Evolutionary conservation across 2,888 invertebrate genomes (phyloP).

Genomic region (Piscicola geometra): DNA sequence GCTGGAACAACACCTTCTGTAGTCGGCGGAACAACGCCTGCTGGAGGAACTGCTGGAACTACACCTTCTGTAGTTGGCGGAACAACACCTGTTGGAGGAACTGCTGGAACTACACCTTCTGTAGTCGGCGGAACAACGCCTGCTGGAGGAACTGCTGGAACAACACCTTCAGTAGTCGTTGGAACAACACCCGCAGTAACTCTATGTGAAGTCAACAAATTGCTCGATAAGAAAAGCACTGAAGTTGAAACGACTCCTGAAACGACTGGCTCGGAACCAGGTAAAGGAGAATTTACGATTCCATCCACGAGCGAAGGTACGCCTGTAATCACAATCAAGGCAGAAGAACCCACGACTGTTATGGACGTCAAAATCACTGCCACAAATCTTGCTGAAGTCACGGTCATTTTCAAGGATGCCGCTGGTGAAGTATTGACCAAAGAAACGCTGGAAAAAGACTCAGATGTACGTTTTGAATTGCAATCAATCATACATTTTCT

Average conservation of each 20-base stretch:
- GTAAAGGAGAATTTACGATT: too few relatives aligned
- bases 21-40: too few relatives aligned
- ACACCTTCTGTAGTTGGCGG: too few relatives aligned
- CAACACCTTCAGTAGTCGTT: too few relatives aligned
- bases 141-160: neutral
- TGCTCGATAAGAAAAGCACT: neutral
- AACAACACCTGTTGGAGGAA: too few relatives aligned
- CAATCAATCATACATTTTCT: too few relatives aligned
- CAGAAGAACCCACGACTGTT: neutral
- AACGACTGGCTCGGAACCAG: neutral
- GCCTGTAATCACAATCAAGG: neutral
- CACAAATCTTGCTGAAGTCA: neutral
- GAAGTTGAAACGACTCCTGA: neutral
- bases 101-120: neutral
- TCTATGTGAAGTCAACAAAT: neutral
- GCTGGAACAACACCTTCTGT: too few relatives aligned
- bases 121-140: neutral
- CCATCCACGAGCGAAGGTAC: neutral
- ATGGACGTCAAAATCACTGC: neutral
- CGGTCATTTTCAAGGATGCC: neutral
- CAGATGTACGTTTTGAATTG: too few relatives aligned
- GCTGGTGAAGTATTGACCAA: neutral
- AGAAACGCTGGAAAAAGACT: too few relatives aligned
- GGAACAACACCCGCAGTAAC: too few relatives aligned
- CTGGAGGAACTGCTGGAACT: too few relatives aligned